phyloP scores from a whole-genome alignment of 2,888 invertebrate genomes.

The Hedya salicella region DNA sequence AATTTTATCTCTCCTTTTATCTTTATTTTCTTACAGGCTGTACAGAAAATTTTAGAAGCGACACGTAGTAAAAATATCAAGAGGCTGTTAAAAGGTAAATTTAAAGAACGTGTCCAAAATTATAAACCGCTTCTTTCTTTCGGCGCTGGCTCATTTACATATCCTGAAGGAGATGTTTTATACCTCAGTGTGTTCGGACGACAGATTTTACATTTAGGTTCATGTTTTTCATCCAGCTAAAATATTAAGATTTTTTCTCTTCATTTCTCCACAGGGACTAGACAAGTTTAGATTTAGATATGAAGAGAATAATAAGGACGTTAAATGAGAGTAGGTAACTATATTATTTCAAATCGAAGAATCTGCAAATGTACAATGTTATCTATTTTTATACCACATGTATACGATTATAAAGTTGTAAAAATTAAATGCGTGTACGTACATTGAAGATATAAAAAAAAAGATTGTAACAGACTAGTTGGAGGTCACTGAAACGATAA shows the following conservation, averaged over 20 bases:
- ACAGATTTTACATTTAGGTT: conserved; percentile 20
- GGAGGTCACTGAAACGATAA: too few relatives aligned
- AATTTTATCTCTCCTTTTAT: conserved; percentile 70
- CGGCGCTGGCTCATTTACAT: conserved; percentile 63
- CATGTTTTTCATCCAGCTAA: neutral
- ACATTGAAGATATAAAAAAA: too few relatives aligned
- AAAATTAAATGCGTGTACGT: too few relatives aligned
- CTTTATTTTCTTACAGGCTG: conserved; percentile 62
- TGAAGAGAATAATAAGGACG: too few relatives aligned
- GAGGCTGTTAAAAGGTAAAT: conserved; percentile 77
- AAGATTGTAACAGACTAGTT: too few relatives aligned
- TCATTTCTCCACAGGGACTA: too few relatives aligned
- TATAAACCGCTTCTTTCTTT: conserved; percentile 63
- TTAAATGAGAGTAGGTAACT: too few relatives aligned
- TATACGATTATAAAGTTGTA: too few relatives aligned
- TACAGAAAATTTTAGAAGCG: conserved; percentile 66
- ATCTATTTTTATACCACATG: too few relatives aligned
- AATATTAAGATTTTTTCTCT: neutral
- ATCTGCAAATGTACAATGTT: too few relatives aligned
- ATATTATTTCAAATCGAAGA: too few relatives aligned
- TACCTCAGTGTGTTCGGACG: conserved; percentile 20
- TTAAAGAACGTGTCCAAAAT: conserved; percentile 76
- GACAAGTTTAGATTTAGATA: too few relatives aligned
- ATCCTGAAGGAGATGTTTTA: conserved; percentile 47
- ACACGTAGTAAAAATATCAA: conserved; percentile 79